Evolutionary conservation across 1,140 invertebrate species (phyloP).

Genomic region (Gerris buenoi): DNA sequence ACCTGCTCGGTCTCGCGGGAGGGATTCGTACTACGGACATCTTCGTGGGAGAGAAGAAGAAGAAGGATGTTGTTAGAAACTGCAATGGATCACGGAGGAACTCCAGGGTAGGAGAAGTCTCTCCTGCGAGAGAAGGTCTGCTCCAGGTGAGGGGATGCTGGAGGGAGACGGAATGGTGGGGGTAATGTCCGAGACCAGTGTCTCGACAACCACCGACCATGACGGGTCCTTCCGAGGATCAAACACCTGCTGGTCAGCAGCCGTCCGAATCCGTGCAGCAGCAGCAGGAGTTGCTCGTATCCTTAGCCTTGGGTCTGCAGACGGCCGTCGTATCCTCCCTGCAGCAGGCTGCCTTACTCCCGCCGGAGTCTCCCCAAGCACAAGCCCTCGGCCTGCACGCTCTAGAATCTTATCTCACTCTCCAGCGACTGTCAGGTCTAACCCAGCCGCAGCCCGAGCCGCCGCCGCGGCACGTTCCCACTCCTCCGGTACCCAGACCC

Average conservation of each 20-base stretch:
- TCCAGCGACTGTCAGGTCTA: constrained; percentile 44
- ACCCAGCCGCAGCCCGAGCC: constrained; percentile 28
- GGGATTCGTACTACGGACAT: too few species aligned
- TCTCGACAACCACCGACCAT: background rate
- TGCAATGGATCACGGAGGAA: too few species aligned
- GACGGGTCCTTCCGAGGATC: background rate
- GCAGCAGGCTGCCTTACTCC: constrained; percentile 55
- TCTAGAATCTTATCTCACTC: constrained; percentile 61
- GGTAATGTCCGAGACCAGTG: background rate
- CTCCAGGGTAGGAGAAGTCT: too few species aligned
- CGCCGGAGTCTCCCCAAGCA: constrained; percentile 58
- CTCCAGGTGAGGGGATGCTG: too few species aligned
- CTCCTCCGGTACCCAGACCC: constrained; percentile 34
- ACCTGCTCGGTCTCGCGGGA: too few species aligned
- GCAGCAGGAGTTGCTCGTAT: background rate
- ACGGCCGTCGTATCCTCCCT: constrained; percentile 58
- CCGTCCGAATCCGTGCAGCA: background rate
- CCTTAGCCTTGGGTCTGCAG: constrained; percentile 55
- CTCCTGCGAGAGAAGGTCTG: too few species aligned
- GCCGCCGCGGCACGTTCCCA: constrained; percentile 31
- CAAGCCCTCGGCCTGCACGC: constrained; percentile 66
- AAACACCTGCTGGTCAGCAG: background rate
- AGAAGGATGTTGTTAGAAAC: too few species aligned
- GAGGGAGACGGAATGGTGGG: too few species aligned
- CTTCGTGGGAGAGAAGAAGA: too few species aligned